phyloP scores from a whole-genome alignment of 2,113 vertebrate genomes.

The Formicarius rufipectus region DNA sequence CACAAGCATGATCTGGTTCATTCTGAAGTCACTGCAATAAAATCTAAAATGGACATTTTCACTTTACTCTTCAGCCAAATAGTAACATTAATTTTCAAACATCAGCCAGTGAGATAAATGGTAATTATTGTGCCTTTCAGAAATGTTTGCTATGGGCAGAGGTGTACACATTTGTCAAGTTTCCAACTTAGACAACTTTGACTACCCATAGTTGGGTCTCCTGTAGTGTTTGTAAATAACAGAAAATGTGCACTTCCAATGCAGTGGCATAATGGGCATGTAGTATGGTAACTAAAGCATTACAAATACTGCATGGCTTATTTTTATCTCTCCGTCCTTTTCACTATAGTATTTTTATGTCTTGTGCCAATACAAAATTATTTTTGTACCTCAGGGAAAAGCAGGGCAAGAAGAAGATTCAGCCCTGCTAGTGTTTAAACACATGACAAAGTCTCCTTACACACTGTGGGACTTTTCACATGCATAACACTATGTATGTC shows the following conservation, averaged over 20 bases:
- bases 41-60: background rate
- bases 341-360: constrained; percentile 30
- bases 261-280: background rate
- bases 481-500: background rate
- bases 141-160: background rate
- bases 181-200: background rate
- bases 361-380: background rate
- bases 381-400: constrained; percentile 19
- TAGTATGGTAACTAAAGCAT: background rate
- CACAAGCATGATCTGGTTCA: background rate
- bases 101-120: background rate
- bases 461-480: background rate
- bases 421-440: background rate
- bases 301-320: background rate
- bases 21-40: background rate
- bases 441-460: background rate
- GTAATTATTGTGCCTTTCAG: background rate
- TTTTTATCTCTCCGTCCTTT: constrained; percentile 19
- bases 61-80: background rate
- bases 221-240: background rate
- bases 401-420: background rate
- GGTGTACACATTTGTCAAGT: background rate
- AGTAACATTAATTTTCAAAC: background rate
- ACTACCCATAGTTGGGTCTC: background rate
- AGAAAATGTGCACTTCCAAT: background rate